A percentile compares a stretch with the other conserved stretches of the same genome.
Conservation (phyloP, 2,113 vertebrate genomes). For the Gavia stellata region DNA sequence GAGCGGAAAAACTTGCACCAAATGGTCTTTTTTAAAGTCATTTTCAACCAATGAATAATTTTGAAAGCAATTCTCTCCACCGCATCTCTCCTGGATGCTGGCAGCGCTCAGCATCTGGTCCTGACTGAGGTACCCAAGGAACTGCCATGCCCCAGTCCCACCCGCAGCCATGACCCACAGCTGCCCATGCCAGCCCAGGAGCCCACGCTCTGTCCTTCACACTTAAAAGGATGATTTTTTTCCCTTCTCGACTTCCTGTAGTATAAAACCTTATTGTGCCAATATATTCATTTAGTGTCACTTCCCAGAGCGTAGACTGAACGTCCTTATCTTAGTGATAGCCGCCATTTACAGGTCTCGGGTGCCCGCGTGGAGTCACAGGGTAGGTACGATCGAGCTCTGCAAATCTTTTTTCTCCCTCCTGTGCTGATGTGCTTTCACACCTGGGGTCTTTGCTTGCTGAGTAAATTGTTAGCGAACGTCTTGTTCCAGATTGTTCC, state of each 20-base stretch:
- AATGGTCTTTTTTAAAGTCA: neutral
- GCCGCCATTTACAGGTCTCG: rapidly evolving
- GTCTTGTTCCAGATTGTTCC: neutral
- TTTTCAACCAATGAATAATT: neutral
- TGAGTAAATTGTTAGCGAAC: neutral
- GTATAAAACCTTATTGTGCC: neutral
- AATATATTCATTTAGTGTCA: neutral
- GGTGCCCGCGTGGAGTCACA: rapidly evolving
- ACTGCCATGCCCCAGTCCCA: neutral
- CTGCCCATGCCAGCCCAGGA: neutral
- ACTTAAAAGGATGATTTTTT: neutral
- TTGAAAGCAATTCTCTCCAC: neutral
- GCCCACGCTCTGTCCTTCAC: no score
- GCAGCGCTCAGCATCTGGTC: neutral
- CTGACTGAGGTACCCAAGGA: neutral
- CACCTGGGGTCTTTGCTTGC: neutral
- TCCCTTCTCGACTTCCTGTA: neutral
- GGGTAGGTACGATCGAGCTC: neutral
- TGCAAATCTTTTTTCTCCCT: neutral
- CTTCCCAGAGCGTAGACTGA: neutral
- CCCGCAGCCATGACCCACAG: neutral
- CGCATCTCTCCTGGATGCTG: neutral
- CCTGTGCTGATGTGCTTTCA: neutral
- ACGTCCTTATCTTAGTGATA: rapidly evolving
- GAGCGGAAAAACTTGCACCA: neutral